Evolutionary conservation across 2,888 invertebrate species (phyloP).

Genomic region (Tuta absoluta): DNA sequence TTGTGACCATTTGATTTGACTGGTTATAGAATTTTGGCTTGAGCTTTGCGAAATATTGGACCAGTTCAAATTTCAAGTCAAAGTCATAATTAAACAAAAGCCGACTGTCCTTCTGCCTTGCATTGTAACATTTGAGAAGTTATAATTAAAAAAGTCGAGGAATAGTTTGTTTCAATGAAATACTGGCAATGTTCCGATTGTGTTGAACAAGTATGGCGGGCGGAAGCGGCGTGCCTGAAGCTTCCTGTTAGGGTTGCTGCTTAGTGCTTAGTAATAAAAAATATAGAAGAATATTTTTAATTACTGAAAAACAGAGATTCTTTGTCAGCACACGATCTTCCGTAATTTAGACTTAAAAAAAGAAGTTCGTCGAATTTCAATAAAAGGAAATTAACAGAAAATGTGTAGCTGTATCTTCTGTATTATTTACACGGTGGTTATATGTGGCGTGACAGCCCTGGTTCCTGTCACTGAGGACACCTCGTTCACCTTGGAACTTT

Average conservation of each 20-base stretch:
- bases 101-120: too few species aligned
- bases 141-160: conserved; percentile 8
- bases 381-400: too few species aligned
- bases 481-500: conserved; percentile 31
- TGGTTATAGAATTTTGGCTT: too few species aligned
- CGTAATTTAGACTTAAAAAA: too few species aligned
- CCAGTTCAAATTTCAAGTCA: too few species aligned
- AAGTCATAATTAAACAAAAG: too few species aligned
- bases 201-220: conserved; percentile 22
- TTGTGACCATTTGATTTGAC: too few species aligned
- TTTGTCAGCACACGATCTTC: too few species aligned
- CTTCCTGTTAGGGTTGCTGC: conserved; percentile 14
- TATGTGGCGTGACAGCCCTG: conserved; percentile 21
- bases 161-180: conserved; percentile 10
- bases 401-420: conserved; percentile 39
- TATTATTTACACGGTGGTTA: background rate
- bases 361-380: too few species aligned
- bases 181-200: conserved; percentile 12
- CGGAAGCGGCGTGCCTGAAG: conserved; percentile 28
- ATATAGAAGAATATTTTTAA: too few species aligned
- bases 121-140: conserved; percentile 27
- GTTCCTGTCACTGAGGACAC: conserved; percentile 47
- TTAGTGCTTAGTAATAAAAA: background rate
- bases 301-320: too few species aligned
- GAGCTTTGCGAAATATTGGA: too few species aligned